Base-by-base conservation (phyloP, 23 tunicate genomes). In the Botrylloides violaceus region DNA sequence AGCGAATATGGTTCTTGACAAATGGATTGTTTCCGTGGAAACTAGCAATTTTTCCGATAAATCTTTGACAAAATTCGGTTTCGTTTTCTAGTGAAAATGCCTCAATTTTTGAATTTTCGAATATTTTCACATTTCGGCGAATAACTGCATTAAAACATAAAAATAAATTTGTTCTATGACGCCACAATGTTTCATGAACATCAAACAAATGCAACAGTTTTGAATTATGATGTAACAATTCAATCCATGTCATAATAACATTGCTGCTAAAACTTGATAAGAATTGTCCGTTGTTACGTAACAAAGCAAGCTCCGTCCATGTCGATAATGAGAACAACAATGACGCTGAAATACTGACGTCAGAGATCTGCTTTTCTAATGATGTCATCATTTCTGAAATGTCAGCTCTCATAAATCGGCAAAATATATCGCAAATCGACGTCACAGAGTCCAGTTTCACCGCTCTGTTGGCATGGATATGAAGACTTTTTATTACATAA, bases 161-260 rank as follows among this genome's bases (percentile, higher is more conserved):
- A 3, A 63, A 28, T 3, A 63, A 19, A 28, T 15, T 63, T 9
- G 4, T 63, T 63, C 70, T 63, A 34, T 63, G 70, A 63, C 70
- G 29, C 70, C 70, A 63, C 33, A 63, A 63, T 3, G 36, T 21
- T 63, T 63, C 70, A 31, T 63, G 70, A 19, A 23, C 9, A 4
- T 63, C 70, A 31, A 25, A 63, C 4, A 29, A 23, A 7, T 63
- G 3, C 20, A 63, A 3, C 20, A 63, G 33, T 63, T 31, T 29
- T 21, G 32, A 31, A 31, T 63, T 63, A 28, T 63, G 70, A 29
- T 63, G 70, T 63, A 63, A 31, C 3, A 33, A 29, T 27, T 63
- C 12, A 15, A 7, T 43, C 53, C 53, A 43, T 43, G 15, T 7
- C 53, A 3, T 12, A 63, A 3, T 27, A 63, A 63, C 70, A 4